Conservation (phyloP, 2,113 vertebrate species). For the Pan troglodytes region DNA sequence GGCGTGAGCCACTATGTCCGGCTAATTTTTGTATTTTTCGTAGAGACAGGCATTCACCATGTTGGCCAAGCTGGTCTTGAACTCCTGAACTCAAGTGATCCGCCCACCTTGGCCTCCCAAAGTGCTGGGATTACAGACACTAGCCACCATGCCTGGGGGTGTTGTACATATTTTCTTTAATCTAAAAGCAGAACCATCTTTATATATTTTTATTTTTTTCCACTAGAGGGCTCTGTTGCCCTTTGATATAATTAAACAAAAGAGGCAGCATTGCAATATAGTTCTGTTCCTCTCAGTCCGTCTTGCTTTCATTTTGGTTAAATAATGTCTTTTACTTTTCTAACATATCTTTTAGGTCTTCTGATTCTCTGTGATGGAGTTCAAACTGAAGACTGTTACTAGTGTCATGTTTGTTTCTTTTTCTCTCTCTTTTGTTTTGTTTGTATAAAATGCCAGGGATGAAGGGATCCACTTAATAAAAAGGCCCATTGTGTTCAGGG, state of each 20-base stretch:
- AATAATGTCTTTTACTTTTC: slow-evolving; percentile 68
- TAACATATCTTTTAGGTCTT: slow-evolving; percentile 64
- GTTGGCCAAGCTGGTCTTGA: too few relatives aligned
- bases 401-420: slow-evolving; percentile 39
- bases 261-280: background rate
- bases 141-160: too few relatives aligned
- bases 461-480: slow-evolving; percentile 55
- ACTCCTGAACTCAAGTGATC: too few relatives aligned
- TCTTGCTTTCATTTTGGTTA: slow-evolving; percentile 63
- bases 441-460: slow-evolving; percentile 49
- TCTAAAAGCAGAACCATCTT: background rate
- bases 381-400: slow-evolving; percentile 46
- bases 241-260: slow-evolving; percentile 75
- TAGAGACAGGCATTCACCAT: too few relatives aligned
- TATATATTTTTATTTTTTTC: background rate
- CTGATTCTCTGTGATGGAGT: slow-evolving; percentile 52
- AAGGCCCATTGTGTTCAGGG: slow-evolving; percentile 43
- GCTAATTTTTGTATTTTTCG: too few relatives aligned
- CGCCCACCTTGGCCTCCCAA: too few relatives aligned
- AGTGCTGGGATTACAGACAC: too few relatives aligned
- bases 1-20: too few relatives aligned
- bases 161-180: background rate
- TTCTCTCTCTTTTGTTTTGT: background rate
- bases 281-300: background rate
- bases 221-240: slow-evolving; percentile 86